A percentile compares a stretch with the other conserved stretches of the same genome.
Conservation (phyloP, 2,113 vertebrate species). For the Cinclus mexicanus region DNA sequence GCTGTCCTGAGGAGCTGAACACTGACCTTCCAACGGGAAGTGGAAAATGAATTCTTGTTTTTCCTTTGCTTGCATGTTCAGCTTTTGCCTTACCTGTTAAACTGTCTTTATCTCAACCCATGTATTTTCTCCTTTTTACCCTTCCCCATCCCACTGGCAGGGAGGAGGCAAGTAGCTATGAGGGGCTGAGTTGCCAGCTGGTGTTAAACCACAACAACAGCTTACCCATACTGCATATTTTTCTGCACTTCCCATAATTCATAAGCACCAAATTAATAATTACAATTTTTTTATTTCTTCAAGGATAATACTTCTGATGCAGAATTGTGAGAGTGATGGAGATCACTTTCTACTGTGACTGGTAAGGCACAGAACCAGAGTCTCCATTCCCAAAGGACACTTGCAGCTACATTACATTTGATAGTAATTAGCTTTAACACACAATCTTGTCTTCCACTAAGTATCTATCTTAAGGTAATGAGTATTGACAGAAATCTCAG, state of each 20-base stretch:
- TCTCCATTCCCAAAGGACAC: not conserved
- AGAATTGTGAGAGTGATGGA: not conserved
- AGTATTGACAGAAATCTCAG: conserved; percentile 64
- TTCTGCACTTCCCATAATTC: not conserved
- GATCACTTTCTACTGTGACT: not conserved
- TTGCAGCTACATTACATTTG: conserved; percentile 9
- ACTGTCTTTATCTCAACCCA: not conserved
- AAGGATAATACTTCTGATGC: not conserved
- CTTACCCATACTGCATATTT: not conserved
- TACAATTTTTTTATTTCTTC: not conserved
- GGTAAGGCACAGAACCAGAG: not conserved
- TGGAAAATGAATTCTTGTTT: not conserved
- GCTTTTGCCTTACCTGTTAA: not conserved
- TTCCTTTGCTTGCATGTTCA: not conserved
- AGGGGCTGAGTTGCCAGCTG: not conserved
- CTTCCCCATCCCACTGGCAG: not conserved
- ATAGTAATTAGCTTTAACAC: conserved; percentile 57
- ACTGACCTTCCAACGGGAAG: not conserved
- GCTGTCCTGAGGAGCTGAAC: not conserved
- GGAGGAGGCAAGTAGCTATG: not conserved
- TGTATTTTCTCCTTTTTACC: not conserved
- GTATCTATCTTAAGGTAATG: conserved; percentile 59
- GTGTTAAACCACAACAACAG: not conserved
- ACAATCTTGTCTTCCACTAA: conserved; percentile 52
- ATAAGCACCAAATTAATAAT: not conserved